Evolutionary conservation across 2,797 vertebrate genomes (phyloP).

Genomic region (Pseudochirops cupreus): DNA sequence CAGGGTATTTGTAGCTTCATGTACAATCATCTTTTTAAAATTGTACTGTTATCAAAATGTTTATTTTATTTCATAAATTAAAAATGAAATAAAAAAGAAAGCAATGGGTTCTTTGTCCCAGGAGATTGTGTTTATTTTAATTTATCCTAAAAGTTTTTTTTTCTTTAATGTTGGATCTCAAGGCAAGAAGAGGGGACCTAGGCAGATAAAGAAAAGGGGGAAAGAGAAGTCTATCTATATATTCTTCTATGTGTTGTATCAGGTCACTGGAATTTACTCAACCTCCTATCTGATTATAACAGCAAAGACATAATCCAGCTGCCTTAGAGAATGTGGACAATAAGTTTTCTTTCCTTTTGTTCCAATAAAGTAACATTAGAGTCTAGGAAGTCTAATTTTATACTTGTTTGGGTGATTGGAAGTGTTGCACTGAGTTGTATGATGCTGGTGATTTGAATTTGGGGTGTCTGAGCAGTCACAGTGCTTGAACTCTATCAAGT

Average conservation of each 20-base stretch:
- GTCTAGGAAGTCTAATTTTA: neutral
- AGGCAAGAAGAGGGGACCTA: neutral
- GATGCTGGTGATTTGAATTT: neutral
- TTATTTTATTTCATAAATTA: neutral
- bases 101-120: neutral
- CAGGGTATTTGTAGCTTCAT: neutral
- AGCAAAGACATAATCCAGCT: neutral
- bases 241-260: no score
- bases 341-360: neutral
- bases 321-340: neutral
- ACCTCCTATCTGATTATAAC: neutral
- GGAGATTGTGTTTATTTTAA: neutral
- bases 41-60: neutral
- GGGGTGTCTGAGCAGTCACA: neutral
- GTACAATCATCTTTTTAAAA: neutral
- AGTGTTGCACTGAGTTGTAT: neutral
- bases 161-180: neutral
- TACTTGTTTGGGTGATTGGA: neutral
- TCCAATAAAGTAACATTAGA: neutral
- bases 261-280: neutral
- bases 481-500: neutral
- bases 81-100: neutral
- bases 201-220: neutral
- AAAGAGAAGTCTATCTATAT: neutral
- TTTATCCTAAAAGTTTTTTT: neutral